Base-by-base conservation (phyloP, 1,140 invertebrate genomes). In the Sinella curviseta region DNA sequence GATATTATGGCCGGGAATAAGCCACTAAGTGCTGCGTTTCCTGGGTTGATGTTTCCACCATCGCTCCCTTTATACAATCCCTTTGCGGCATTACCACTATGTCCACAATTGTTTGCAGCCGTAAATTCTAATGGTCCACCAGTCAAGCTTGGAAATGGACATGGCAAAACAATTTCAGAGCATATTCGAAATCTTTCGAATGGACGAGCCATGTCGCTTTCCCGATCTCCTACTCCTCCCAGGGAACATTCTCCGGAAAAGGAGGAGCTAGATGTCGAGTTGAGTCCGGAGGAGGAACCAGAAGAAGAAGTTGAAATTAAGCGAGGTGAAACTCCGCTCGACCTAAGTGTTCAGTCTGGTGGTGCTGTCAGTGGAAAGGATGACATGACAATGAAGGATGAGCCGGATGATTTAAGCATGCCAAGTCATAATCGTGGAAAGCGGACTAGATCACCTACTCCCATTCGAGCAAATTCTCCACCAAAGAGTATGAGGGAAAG, bases 401-500 rank as follows among this genome's bases (percentile, higher is more conserved):
- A 70, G 31, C 65, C 65, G 30, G 31, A 70, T 33, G 65, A 70
- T 33, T 24, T 70, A 4, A 70, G 65, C 65, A 70, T 70, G 65
- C 26, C 65, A 33, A 33, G 65, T 70, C 26, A 31, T 14, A 16
- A 48, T 20, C 8, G 24, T 8, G 57, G 57, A 4, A 70, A 70
- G n/a, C 26, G 65, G 30, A 70, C 65, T 1, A 30, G 65, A 35
- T 77, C 33, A 48, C 26, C 65, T 54, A 54, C 70, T 28, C 34
- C 24, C 8, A 35, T 28, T 34, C 65, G 39, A 26, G 33, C 89
- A 89, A 82, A 87, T 81, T 76, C 87, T 88, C 2, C 88, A 87
- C 81, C 87, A 86, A 80, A 85, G 88, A 86, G 74, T 83, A 87
- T 1, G 80, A 84, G 60, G 74, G 36, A 12, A 77, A 80, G 28